A percentile compares a stretch with the other conserved stretches of the same genome.
Evolutionary conservation across 2,888 invertebrate genomes (phyloP).

Genomic region (Thelaira solivaga): DNA sequence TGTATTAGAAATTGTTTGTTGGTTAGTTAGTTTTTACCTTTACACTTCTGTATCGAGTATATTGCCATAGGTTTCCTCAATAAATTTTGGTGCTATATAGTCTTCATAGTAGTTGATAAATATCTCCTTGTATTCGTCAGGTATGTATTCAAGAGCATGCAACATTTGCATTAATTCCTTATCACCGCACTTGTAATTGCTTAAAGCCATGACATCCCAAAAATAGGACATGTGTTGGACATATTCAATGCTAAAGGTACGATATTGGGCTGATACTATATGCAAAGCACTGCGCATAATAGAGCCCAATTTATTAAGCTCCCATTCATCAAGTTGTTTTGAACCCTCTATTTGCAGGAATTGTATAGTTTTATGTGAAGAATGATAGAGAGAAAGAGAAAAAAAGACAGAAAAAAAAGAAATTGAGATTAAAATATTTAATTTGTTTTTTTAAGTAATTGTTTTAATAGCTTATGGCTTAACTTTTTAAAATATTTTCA

Average conservation of each 20-base stretch:
- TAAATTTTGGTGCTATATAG: constrained; percentile 68
- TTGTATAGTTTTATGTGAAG: background rate
- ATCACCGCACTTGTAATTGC: constrained; percentile 68
- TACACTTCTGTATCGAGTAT: constrained; percentile 68
- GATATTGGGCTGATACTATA: constrained; percentile 66
- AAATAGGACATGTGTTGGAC: constrained; percentile 68
- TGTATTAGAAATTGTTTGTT: background rate
- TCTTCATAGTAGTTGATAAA: constrained; percentile 69
- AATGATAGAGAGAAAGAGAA: background rate
- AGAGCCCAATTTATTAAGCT: constrained; percentile 68
- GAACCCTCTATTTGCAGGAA: constrained; percentile 61
- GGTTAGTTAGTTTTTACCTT: constrained; percentile 10
- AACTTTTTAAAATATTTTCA: background rate
- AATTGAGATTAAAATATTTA: background rate
- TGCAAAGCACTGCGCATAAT: constrained; percentile 68
- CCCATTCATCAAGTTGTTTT: constrained; percentile 68
- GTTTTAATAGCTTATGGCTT: background rate
- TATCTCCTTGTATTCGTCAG: constrained; percentile 68
- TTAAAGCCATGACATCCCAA: constrained; percentile 69
- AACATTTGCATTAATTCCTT: constrained; percentile 69
- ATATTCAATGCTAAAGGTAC: constrained; percentile 67
- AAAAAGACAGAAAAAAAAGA: background rate
- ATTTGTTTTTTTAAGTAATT: background rate
- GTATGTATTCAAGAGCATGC: constrained; percentile 68
- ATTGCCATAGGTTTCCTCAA: constrained; percentile 68